Evolutionary conservation across 2,888 invertebrate species (phyloP).

Genomic region (Oxyscelio sp.): DNA sequence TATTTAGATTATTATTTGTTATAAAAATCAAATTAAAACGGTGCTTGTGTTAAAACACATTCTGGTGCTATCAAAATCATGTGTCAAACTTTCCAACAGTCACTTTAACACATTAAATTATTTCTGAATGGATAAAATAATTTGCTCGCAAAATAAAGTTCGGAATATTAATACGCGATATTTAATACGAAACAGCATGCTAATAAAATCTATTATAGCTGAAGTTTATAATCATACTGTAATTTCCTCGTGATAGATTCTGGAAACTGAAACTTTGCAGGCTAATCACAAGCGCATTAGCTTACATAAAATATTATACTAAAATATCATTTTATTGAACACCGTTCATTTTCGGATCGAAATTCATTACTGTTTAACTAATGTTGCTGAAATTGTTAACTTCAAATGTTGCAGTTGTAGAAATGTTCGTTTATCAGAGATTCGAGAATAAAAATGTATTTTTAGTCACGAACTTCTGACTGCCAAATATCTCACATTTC

Average conservation of each 20-base stretch:
- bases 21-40: no score
- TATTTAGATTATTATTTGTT: no score
- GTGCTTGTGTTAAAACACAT: no score
- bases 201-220: slow-evolving; percentile 43
- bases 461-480: no score
- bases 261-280: slow-evolving; percentile 28
- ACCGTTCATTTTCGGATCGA: neutral
- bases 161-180: slow-evolving; percentile 16
- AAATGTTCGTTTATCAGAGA: no score
- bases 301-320: slow-evolving; percentile 6
- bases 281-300: slow-evolving; percentile 30
- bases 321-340: slow-evolving; percentile 5
- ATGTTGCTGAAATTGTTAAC: no score
- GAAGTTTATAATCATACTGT: slow-evolving; percentile 38
- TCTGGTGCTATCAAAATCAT: neutral
- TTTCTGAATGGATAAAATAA: neutral
- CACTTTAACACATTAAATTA: neutral
- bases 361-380: no score
- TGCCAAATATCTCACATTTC: no score
- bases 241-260: slow-evolving; percentile 38
- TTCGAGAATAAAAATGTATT: no score
- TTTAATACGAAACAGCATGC: slow-evolving; percentile 27
- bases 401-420: no score
- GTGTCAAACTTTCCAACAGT: neutral
- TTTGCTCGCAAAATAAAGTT: slow-evolving; percentile 4